Evolutionary conservation across 2,797 vertebrate species (phyloP), one percentile per base, ranked within the genome.

Genomic region (Gila robusta): DNA sequence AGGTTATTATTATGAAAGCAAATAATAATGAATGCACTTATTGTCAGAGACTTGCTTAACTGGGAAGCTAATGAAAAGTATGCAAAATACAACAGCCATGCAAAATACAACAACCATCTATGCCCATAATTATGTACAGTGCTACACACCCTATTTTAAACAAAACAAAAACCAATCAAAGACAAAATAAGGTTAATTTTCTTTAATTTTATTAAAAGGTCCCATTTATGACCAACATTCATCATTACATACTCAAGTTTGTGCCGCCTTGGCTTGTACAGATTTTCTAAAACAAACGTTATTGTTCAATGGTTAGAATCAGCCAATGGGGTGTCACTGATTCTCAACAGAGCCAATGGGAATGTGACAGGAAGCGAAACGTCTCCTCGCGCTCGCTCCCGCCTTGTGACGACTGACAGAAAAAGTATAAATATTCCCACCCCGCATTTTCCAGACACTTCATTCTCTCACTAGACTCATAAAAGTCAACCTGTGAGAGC

Each of bases 391-490:
- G 12, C 41, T 19, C 21, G 59, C 72, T 12, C 82, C 56, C 41
- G 56, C 71, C 56, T 39, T 8, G 39, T 74, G 52, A 83, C 70
- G 37, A 16, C 26, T 2, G 41, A 83, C 11, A 17, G 32, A 26
- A 67, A 17, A 39, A 6, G 59, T 76, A 83, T 73, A 83, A 77
- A 83, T 76, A 66, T 17, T 67, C 54, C 28, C 72, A 83, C 72
- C 82, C 59, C 8, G 5, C 5, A 16, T 32, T 28, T n/a, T 11
- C 10, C 26, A 23, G 19, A 14, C 72, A 52, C 10, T 76, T 52
- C 23, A 35, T 74, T 76, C 82, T 81, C 80, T 76, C 82, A 66
- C 39, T 59, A 66, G 82, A 83, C 82, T 83, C 82, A 54, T 83
- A 28, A 83, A 19, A 77, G 82, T 83, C 82, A 4, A 52, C 7